Base-by-base conservation (phyloP, 2,888 invertebrate species). In the Rhogogaster chlorosoma region DNA sequence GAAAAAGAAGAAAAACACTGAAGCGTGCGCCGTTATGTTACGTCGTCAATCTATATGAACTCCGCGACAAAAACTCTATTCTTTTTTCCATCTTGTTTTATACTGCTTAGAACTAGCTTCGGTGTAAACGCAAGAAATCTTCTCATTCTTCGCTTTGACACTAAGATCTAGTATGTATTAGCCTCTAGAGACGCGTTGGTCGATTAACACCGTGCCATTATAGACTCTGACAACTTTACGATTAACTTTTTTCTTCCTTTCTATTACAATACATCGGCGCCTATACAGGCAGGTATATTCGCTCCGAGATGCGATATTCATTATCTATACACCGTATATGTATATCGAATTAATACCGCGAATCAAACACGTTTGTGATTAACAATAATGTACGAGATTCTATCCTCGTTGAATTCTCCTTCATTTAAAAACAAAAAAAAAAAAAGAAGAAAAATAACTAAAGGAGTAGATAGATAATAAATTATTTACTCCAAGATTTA, bases 11-110 rank as follows among this genome's bases (percentile, higher is more conserved):
- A 70, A 32, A 70, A 18, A 38, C 0, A n/a, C n/a, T 53, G 7
- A 71, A 38, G 9, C 70, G n/a, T 36, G 36, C 70, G 36, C 70
- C 70, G 70, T 71, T 71, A 38, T 71, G n/a, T 29, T 29, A 71
- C n/a, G 36, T 18, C n/a, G 70, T 36, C 70, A 38, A 71, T 71
- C 70, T 71, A 36, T 36, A 71, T n/a, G n/a, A 15, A 36, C 38
- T n/a, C 36, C 29, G 70, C 15, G 10, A 32, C 36, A 38, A 71
- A 36, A 36, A 71, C 18, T n/a, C 53, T 53, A 6, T 53, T 10
- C 53, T 18, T 53, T 7, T 53, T 53, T 7, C 9, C 0, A 0
- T 38, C n/a, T 53, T 53, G 7, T 53, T 18, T 7, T 5, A 5
- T n/a, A 53, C 53, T n/a, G 18, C 5, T 53, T 49, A 49, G 49